phyloP scores from a whole-genome alignment of 2,113 vertebrate species.

The Crotalus viridis region DNA sequence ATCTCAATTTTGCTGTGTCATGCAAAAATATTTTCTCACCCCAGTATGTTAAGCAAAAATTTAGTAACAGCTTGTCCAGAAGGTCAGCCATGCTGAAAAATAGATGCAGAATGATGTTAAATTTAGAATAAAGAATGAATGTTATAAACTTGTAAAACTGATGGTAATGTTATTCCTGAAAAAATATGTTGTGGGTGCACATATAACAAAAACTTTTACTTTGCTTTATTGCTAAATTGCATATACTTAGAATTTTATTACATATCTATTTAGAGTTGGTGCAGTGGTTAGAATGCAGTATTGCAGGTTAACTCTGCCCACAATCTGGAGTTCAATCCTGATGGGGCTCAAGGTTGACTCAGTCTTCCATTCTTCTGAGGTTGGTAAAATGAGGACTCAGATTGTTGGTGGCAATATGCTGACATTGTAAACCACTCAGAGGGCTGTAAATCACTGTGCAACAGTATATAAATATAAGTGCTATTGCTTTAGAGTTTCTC shows the following conservation, averaged over 20 bases:
- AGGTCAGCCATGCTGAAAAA: neutral
- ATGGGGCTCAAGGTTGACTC: no score
- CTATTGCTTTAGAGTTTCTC: neutral
- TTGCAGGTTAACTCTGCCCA: no score
- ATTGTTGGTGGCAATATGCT: no score
- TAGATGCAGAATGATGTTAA: neutral
- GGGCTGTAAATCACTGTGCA: no score
- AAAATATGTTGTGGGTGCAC: neutral
- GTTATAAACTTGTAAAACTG: neutral
- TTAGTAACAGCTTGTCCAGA: neutral
- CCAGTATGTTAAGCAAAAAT: neutral
- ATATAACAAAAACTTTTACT: neutral
- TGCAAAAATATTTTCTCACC: neutral
- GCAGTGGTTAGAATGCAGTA: no score
- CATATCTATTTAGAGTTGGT: neutral
- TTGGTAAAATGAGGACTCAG: no score
- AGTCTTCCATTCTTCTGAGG: no score
- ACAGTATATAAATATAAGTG: no score
- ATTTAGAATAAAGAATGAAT: neutral
- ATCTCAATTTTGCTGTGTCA: neutral
- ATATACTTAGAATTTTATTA: neutral
- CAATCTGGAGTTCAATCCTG: no score
- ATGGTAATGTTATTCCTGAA: neutral
- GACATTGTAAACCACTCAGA: no score
- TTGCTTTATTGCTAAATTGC: neutral